A percentile compares a stretch with the other conserved stretches of the same genome.
Conservation (phyloP, 1,140 invertebrate species). For the Dreissena rostriformis region DNA sequence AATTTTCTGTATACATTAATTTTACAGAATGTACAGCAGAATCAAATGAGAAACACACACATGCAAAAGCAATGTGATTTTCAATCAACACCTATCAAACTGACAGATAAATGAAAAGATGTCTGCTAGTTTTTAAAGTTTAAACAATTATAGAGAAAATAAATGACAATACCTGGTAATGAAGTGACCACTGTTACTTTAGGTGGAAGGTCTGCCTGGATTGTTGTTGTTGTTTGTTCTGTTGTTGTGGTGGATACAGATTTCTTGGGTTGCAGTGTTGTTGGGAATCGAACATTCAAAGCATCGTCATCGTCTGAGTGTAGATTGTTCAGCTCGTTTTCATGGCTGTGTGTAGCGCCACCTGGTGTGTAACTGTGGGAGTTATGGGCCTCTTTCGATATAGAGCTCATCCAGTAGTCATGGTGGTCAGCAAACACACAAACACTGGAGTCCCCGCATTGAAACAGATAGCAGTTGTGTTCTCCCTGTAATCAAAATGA, state of each 20-base stretch:
- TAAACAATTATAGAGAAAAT: no score
- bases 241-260: slow-evolving; percentile 16
- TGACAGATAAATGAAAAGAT: no score
- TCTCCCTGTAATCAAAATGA: slow-evolving; percentile 36
- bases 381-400: slow-evolving; percentile 7
- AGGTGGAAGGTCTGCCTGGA: neutral
- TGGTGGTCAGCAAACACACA: slow-evolving; percentile 36
- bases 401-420: slow-evolving; percentile 29
- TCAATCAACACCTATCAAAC: no score
- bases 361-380: slow-evolving; percentile 43
- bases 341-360: slow-evolving; percentile 44
- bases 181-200: neutral
- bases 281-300: neutral
- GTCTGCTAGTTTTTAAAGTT: no score
- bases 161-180: neutral
- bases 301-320: neutral
- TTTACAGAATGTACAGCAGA: no score
- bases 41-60: no score
- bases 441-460: slow-evolving; percentile 12
- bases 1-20: no score
- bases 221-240: slow-evolving; percentile 2
- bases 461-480: slow-evolving; percentile 48
- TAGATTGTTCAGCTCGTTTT: slow-evolving; percentile 48
- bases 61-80: no score
- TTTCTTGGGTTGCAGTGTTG: neutral